These are phyloP conservation scores for Serripes groenlandicus DNA, from an alignment of 2,888 invertebrate genomes.

Conservation along the genomic window DNA sequence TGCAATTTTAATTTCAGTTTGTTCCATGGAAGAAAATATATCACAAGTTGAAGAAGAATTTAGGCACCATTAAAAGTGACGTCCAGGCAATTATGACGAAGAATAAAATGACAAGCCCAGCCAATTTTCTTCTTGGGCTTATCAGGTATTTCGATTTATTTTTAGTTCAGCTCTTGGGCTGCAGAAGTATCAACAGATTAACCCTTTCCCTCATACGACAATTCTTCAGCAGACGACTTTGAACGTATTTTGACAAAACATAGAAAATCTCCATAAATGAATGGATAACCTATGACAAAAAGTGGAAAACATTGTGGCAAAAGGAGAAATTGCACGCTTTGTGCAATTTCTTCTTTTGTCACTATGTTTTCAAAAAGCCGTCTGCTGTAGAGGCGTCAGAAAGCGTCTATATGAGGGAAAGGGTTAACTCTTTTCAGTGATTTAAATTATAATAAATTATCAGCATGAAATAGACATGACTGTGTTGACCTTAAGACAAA, in stretches of 20 bases:
- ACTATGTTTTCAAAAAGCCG: neutral
- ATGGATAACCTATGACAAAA: too few species aligned
- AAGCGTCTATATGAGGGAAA: too few species aligned
- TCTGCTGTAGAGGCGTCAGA: neutral
- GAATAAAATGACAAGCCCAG: constrained; percentile 68
- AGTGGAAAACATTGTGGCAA: neutral
- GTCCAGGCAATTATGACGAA: constrained; percentile 66
- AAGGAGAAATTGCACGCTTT: neutral
- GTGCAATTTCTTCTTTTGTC: neutral
- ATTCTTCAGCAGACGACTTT: neutral
- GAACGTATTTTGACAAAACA: neutral
- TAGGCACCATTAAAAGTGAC: constrained; percentile 34
- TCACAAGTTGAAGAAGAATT: constrained; percentile 70
- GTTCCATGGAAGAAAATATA: constrained; percentile 83
- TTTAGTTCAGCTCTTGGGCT: too few species aligned
- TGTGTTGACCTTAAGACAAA: too few species aligned
- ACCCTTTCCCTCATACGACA: neutral
- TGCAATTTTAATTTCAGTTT: constrained; percentile 75
- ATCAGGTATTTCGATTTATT: too few species aligned
- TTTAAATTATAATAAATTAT: too few species aligned
- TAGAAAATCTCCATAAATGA: too few species aligned
- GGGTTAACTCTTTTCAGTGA: too few species aligned
- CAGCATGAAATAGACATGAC: too few species aligned
- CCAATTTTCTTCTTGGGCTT: constrained; percentile 69
- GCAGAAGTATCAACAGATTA: too few species aligned